Evolutionary conservation across 2,888 invertebrate genomes (phyloP).

Genomic region (Glaucopsyche alexis): DNA sequence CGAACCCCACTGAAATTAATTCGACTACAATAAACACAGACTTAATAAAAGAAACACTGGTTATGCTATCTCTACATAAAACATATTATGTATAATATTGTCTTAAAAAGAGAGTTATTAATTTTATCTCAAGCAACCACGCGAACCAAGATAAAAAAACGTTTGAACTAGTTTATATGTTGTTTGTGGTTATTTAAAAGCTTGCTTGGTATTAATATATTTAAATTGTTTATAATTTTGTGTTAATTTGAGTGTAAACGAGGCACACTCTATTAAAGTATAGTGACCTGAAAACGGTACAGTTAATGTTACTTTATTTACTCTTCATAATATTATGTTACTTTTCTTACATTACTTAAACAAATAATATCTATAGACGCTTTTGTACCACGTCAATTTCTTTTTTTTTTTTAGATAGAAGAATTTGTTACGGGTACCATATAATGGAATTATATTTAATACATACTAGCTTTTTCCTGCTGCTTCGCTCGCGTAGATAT

Average conservation of each 20-base stretch:
- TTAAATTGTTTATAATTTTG: constrained; percentile 13
- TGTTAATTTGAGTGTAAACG: constrained; percentile 10
- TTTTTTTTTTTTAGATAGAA: no score
- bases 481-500: no score
- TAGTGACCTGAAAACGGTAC: background rate
- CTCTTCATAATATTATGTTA: background rate
- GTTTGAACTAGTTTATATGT: constrained; percentile 1
- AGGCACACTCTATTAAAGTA: background rate
- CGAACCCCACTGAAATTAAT: background rate
- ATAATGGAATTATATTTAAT: no score
- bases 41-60: constrained; percentile 8
- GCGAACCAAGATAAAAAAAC: constrained; percentile 9
- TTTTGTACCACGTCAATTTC: no score
- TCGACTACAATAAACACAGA: background rate
- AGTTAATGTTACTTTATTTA: background rate
- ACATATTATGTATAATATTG: background rate
- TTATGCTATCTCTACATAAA: background rate
- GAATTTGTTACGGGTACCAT: no score
- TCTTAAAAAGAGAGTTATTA: background rate
- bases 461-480: no score
- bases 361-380: background rate
- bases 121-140: background rate
- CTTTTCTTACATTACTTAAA: background rate
- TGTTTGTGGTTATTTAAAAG: background rate
- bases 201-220: background rate